Conservation (phyloP, 1,140 invertebrate genomes). For the Nebria ingens region DNA sequence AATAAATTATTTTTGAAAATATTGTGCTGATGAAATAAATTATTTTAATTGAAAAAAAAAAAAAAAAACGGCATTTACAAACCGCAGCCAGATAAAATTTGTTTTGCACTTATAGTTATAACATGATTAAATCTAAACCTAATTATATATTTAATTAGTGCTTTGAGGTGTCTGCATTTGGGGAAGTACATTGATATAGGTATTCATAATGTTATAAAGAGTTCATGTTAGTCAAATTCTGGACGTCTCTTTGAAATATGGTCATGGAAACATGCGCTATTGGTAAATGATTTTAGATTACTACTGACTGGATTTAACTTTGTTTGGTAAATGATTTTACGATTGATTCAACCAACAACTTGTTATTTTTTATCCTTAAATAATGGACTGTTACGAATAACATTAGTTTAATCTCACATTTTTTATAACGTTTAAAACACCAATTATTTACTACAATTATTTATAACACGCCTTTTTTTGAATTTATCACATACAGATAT, state of each 20-base stretch:
- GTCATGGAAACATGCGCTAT: background rate
- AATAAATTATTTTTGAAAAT: no score
- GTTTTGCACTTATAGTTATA: conserved; percentile 2
- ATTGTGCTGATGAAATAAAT: no score
- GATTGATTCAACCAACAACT: conserved; percentile 4
- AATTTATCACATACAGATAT: conserved; percentile 9
- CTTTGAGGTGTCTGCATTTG: conserved; percentile 5
- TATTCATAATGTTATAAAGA: background rate
- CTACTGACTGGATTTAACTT: background rate
- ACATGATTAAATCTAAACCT: conserved; percentile 8
- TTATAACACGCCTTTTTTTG: conserved; percentile 8
- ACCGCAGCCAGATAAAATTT: conserved; percentile 6
- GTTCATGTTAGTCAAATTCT: conserved; percentile 3
- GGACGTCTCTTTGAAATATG: conserved; percentile 2
- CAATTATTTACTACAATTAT: background rate
- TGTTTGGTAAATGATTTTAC: background rate
- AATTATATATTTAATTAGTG: conserved; percentile 3
- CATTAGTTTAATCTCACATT: conserved; percentile 8
- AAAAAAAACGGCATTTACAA: background rate
- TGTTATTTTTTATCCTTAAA: conserved; percentile 10
- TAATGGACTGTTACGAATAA: conserved; percentile 8
- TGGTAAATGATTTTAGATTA: background rate
- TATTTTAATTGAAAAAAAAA: no score
- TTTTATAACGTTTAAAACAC: conserved; percentile 5
- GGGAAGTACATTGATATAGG: conserved; percentile 7